Evolutionary conservation across 2,888 invertebrate species (phyloP), one percentile per base, ranked within the genome.

Genomic region (Drosophila meridiana): DNA sequence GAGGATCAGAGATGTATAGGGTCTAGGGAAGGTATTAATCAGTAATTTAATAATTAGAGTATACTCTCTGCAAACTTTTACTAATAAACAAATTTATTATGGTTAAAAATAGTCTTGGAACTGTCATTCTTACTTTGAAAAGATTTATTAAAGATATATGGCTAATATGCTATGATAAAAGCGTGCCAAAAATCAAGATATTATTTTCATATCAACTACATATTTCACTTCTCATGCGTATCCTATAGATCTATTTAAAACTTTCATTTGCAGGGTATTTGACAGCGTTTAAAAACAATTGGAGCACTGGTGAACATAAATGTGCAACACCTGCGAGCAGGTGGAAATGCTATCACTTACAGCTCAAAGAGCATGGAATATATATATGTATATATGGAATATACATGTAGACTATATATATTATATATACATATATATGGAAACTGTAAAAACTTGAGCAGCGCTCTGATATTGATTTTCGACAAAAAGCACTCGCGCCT

Each of bases 271-370:
- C 36, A 57, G 57, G 57, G 30, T 68, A 38, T 57, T 20, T 32
- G 32, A 11, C 4, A 9, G 5, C 3, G 9, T n/a, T 53, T 50
- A 58, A 34, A 34, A 48, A 53, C 34, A 60, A 36, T 56, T 69
- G 66, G 56, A 55, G 9, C 58, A 66, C 66, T 68, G 69, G 65
- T 47, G 47, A 42, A 40, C 20, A 45, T 26, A 48, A 43, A 60
- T 43, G 48, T 78, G 76, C 68, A 76, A 57, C 78, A 76, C 59
- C 72, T 86, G 82, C 58, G 52, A 70, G 78, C 69, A 73, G 50
- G 59, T 52, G 68, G 62, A 69, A 80, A 73, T 64, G 64, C 79
- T 89, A 85, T 85, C 84, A 87, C 85, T 85, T 85, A 89, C 89
- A 87, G 88, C 85, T 85, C 82, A 84, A 87, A 87, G 82, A 79